These are phyloP conservation scores for Jacana jacana DNA, from an alignment of 2,113 vertebrate species.

Conservation along the genomic window DNA sequence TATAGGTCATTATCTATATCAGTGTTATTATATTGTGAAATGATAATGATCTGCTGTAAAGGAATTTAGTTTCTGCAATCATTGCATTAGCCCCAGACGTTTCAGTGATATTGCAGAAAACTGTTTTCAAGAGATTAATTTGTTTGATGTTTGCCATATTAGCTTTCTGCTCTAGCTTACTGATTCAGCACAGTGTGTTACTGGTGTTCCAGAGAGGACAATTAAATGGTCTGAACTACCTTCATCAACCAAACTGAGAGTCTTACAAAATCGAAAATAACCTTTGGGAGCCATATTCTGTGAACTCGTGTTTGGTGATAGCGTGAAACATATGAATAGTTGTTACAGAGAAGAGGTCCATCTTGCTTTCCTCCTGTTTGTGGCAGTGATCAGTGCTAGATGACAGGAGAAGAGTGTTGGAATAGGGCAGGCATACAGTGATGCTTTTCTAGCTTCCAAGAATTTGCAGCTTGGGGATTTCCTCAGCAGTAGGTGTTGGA, in stretches of 20 bases:
- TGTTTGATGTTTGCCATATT: neutral
- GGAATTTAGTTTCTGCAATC: neutral
- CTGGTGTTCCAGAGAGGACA: neutral
- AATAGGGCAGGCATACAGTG: neutral
- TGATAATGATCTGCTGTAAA: neutral
- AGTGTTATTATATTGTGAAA: neutral
- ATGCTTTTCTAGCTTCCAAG: neutral
- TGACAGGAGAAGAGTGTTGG: neutral
- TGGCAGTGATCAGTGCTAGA: neutral
- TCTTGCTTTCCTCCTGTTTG: neutral
- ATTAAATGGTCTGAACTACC: neutral
- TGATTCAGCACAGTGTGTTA: neutral
- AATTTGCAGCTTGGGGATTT: neutral
- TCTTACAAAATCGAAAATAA: neutral
- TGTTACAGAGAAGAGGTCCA: neutral
- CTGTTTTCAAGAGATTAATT: neutral
- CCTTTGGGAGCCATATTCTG: neutral
- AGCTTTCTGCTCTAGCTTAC: neutral
- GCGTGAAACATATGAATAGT: neutral
- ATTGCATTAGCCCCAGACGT: neutral
- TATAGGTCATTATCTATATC: neutral
- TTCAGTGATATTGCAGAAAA: neutral
- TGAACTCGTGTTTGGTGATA: neutral
- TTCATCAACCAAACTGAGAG: neutral
- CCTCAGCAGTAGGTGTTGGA: neutral